Evolutionary conservation across 2,113 vertebrate genomes (phyloP), one percentile per base, ranked within the genome.

Genomic region (Cynoglossus semilaevis): DNA sequence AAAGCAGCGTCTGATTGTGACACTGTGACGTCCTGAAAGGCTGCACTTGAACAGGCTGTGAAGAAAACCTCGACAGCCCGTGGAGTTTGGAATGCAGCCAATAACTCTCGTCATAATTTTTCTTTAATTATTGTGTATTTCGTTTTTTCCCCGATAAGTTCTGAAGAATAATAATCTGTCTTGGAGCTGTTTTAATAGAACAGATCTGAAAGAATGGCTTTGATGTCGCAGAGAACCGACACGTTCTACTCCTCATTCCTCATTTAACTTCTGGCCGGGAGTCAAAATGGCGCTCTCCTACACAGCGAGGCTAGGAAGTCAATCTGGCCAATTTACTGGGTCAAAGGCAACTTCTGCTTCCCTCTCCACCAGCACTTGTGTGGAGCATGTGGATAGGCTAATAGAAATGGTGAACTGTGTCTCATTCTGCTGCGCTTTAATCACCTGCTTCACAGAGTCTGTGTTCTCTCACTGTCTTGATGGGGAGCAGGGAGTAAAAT

Each of bases 311-410:
- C 63, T 51, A 63, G 67, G 52, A 56, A 83, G 76, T 80, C 80
- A 79, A 83, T 83, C 65, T 83, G 83, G 80, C 81, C 83, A 85
- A 85, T 87, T 88, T 84, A 74, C 66, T 57, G 83, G 81, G 72
- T 86, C 81, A 83, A 70, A 42, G 61, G 81, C 83, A 79, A 80
- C 73, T 76, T 87, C 81, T 77, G 68, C 78, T 77, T 68, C 59
- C 46, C 67, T 60, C 49, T 48, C 63, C 49, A 46, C 9, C 15
- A 22, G 40, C 71, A 66, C 81, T 74, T 79, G 76, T 76, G 55
- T 58, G 60, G 69, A 64, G 60, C 76, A 66, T 78, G 69, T 76
- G 66, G 63, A 79, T 45, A 10, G 29, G 50, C 10, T 51, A 53
- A 46, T 48, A 60, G 68, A 46, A 58, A 63, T 53, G 73, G 62